These are phyloP conservation scores for Plodia interpunctella DNA, from an alignment of 1,140 invertebrate species.

Conservation along the genomic window DNA sequence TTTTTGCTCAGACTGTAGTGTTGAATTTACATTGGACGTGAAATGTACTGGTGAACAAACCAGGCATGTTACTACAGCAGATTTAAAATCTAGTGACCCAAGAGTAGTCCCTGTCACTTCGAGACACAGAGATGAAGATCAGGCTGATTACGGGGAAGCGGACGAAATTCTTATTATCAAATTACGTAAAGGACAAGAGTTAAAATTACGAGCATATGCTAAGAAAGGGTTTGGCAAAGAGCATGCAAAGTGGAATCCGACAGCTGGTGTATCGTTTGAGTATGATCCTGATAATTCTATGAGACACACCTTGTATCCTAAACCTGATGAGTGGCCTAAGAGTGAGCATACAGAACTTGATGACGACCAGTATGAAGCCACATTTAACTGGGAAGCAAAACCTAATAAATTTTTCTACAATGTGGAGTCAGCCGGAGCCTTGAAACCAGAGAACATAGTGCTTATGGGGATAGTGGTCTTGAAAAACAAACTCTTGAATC, in stretches of 20 bases:
- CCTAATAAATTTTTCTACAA: conserved; percentile 99
- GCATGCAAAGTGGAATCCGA: conserved; percentile 99
- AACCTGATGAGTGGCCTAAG: conserved; percentile 99
- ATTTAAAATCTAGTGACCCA: conserved; percentile 94
- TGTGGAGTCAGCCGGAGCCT: conserved; percentile 95
- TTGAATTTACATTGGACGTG: conserved; percentile 98
- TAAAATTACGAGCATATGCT: conserved; percentile 97
- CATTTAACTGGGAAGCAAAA: conserved; percentile 94
- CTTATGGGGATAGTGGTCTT: conserved; percentile 94
- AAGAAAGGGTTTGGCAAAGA: conserved; percentile 99
- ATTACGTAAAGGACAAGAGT: conserved; percentile 97
- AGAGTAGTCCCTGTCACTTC: conserved; percentile 96
- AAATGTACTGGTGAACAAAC: conserved; percentile 96
- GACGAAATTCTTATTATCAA: conserved; percentile 99
- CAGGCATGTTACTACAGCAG: conserved; percentile 96
- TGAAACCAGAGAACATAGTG: conserved; percentile 98
- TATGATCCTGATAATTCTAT: conserved; percentile 99
- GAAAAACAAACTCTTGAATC: conserved; percentile 97
- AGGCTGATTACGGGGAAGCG: conserved; percentile 94
- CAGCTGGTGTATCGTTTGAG: conserved; percentile 98
- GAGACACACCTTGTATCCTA: conserved; percentile 96
- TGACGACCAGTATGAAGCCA: conserved; percentile 96
- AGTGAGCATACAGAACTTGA: conserved; percentile 97
- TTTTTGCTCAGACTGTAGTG: conserved; percentile 98
- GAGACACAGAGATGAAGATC: conserved; percentile 92